phyloP scores from a whole-genome alignment of 1,140 invertebrate species.

The Rhopalosiphum padi region DNA sequence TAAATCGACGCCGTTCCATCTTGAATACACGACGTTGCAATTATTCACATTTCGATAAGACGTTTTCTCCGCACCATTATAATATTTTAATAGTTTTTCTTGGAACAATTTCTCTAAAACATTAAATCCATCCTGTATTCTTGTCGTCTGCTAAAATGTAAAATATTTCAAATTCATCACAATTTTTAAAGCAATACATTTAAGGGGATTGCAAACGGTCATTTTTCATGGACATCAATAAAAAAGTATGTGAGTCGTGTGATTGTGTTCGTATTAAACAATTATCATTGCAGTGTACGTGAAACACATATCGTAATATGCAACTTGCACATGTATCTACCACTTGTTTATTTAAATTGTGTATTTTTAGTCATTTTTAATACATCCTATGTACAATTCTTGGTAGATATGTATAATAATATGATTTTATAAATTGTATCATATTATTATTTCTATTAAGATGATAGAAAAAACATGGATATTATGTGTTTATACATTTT shows the following conservation, averaged over 20 bases:
- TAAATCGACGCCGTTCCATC: neutral
- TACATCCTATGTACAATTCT: neutral
- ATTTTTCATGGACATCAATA: neutral
- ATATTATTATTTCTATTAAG: neutral
- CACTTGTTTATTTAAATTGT: no score
- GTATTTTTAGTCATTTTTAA: neutral
- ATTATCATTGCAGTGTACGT: no score
- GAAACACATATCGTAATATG: neutral
- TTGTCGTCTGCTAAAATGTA: neutral
- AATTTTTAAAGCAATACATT: neutral
- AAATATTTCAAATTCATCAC: neutral
- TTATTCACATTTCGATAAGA: neutral
- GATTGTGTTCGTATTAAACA: neutral
- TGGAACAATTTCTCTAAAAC: neutral
- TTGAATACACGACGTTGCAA: neutral
- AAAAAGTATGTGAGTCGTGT: neutral
- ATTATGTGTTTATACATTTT: neutral
- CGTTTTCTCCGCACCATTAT: neutral
- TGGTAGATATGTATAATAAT: neutral
- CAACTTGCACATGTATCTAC: neutral
- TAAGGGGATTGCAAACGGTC: neutral
- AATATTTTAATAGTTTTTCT: neutral
- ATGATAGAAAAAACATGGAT: neutral
- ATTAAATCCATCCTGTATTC: neutral
- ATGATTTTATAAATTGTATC: neutral